phyloP scores from a whole-genome alignment of 2,797 vertebrate genomes.

The Synanceia verrucosa region DNA sequence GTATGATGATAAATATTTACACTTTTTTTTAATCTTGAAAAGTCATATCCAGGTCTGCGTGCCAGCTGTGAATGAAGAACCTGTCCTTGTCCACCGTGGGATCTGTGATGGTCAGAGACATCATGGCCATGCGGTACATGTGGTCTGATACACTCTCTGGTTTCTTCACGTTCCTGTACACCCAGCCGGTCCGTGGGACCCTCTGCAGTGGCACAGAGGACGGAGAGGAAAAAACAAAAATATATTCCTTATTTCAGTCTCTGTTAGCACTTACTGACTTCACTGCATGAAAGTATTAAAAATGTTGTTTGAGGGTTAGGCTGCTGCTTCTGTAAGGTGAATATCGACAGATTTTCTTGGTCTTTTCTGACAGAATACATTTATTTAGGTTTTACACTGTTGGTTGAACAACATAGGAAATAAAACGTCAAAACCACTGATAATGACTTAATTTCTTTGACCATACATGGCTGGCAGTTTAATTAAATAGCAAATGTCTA shows the following conservation, averaged over 20 bases:
- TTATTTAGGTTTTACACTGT: background rate
- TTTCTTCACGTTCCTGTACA: conserved; percentile 88
- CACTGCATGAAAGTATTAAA: background rate
- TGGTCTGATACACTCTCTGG: conserved; percentile 98
- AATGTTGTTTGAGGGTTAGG: background rate
- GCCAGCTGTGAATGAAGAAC: conserved; percentile 64
- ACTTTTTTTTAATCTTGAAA: background rate
- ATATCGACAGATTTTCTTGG: background rate
- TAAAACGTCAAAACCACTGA: background rate
- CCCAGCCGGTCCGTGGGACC: conserved; percentile 94
- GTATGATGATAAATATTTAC: background rate
- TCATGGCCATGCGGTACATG: conserved; percentile 98
- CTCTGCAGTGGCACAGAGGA: conserved; percentile 75
- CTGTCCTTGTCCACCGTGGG: conserved; percentile 89
- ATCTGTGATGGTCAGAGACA: conserved; percentile 93
- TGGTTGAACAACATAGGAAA: background rate
- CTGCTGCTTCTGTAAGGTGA: background rate
- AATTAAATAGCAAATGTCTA: background rate
- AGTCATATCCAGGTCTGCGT: background rate
- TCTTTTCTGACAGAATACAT: background rate
- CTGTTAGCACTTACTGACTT: background rate
- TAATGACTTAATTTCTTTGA: background rate
- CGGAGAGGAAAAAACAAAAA: background rate
- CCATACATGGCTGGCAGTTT: background rate
- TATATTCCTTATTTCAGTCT: background rate